Conservation (phyloP, 2,113 vertebrate species). For the Saguinus imperator region DNA sequence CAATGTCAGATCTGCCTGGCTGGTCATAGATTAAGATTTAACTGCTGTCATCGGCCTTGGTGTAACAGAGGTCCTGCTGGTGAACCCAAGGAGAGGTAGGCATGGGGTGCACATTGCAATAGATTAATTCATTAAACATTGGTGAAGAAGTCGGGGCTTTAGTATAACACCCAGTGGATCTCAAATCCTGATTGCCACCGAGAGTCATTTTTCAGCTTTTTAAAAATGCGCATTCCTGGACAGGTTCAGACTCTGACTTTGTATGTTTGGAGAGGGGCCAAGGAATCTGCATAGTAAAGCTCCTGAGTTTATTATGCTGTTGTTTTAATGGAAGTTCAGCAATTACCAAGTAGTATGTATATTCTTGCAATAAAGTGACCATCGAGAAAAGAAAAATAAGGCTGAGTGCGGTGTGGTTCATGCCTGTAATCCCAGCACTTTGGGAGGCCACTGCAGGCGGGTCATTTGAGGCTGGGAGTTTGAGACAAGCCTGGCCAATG, state of each 20-base stretch:
- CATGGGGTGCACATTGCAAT: too few species aligned
- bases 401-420: too few species aligned
- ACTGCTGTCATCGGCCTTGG: background rate
- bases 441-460: too few species aligned
- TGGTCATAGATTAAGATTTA: background rate
- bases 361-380: background rate
- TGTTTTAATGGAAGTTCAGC: background rate
- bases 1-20: background rate
- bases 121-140: background rate
- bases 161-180: background rate
- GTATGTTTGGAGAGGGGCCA: background rate
- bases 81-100: background rate
- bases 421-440: too few species aligned
- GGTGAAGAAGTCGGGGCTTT: background rate
- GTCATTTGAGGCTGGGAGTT: too few species aligned
- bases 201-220: background rate
- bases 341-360: background rate
- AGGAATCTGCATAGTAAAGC: background rate
- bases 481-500: too few species aligned
- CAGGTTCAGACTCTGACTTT: background rate
- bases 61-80: background rate
- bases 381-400: background rate
- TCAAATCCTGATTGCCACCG: background rate
- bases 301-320: background rate
- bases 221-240: background rate